phyloP scores from a whole-genome alignment of 2,888 invertebrate genomes.

The Brachypterus glaber region DNA sequence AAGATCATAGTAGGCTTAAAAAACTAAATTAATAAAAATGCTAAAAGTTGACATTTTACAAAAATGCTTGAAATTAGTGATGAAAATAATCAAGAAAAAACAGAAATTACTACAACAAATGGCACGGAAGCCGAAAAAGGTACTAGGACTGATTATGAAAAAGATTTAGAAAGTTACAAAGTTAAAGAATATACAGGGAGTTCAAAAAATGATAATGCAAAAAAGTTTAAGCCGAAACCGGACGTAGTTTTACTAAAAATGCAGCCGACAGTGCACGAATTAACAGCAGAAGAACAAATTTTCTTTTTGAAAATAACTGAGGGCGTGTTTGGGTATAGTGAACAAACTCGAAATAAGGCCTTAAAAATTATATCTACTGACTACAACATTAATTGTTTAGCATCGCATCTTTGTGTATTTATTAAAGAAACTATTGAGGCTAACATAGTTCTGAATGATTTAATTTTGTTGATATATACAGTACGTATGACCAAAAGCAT shows the following conservation, averaged over 20 bases:
- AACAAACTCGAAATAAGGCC: conserved; percentile 28
- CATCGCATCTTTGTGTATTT: conserved; percentile 27
- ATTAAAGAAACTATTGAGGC: conserved; percentile 28
- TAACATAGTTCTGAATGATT: conserved; percentile 28
- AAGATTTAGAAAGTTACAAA: conserved; percentile 13
- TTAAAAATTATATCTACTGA: conserved; percentile 24
- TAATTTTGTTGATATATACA: conserved; percentile 30
- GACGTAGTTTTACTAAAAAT: conserved; percentile 29
- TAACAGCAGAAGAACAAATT: conserved; percentile 29
- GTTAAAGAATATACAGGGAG: too few relatives aligned
- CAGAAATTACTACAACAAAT: too few relatives aligned
- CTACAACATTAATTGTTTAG: conserved; percentile 25
- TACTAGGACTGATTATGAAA: conserved; percentile 13
- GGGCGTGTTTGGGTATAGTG: conserved; percentile 30
- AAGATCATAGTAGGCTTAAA: not conserved
- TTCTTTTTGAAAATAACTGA: conserved; percentile 30
- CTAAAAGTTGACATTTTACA: too few relatives aligned
- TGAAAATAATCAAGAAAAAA: too few relatives aligned
- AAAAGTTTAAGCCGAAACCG: conserved; percentile 24
- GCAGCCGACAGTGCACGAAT: conserved; percentile 23
- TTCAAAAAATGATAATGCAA: conserved; percentile 4
- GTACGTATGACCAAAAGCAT: conserved; percentile 30
- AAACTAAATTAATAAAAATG: not conserved
- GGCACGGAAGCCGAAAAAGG: too few relatives aligned
- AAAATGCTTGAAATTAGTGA: too few relatives aligned